These are phyloP conservation scores for Spinus olivaceus DNA, from an alignment of 2,797 vertebrate genomes.

Conservation along the genomic window DNA sequence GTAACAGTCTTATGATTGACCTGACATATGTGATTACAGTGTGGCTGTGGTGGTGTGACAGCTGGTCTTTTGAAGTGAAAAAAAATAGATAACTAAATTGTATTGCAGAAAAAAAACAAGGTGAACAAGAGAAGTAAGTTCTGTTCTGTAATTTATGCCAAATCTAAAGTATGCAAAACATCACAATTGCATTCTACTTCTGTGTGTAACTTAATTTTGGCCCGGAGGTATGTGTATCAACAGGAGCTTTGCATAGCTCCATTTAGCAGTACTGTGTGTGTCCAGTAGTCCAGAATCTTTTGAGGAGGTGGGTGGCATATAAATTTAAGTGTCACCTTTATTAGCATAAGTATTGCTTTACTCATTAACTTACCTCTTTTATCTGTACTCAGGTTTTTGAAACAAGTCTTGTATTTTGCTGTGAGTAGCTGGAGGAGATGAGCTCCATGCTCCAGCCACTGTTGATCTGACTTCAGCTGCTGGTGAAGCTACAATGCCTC, in stretches of 20 bases:
- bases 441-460: neutral
- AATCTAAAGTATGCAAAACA: neutral
- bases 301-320: neutral
- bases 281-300: neutral
- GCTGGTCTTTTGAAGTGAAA: neutral
- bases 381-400: neutral
- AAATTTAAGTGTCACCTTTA: neutral
- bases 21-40: rapidly evolving
- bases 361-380: neutral
- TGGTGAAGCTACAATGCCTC: neutral
- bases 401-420: neutral
- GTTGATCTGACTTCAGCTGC: neutral
- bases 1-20: neutral
- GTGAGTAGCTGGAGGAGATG: neutral
- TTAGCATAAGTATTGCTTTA: neutral
- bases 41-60: neutral
- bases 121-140: neutral
- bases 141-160: neutral
- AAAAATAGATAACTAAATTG: neutral
- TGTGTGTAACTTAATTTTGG: neutral
- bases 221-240: neutral
- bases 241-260: neutral
- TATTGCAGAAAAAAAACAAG: neutral
- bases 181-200: neutral
- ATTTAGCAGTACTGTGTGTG: neutral